Evolutionary conservation across 2,888 invertebrate genomes (phyloP).

Genomic region (Diogma glabrata): DNA sequence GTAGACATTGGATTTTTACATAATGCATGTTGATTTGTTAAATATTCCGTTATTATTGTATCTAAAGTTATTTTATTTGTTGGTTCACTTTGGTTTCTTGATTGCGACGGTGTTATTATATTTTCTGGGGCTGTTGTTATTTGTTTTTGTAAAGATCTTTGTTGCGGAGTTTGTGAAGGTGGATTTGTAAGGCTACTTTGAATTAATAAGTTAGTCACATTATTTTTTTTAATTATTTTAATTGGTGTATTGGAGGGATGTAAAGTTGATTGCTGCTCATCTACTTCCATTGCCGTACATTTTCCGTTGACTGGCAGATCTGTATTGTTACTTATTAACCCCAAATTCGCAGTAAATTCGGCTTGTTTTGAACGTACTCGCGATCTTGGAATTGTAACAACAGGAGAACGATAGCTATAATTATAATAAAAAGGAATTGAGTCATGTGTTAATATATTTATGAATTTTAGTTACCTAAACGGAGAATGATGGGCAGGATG

Average conservation of each 20-base stretch:
- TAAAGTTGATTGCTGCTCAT: not conserved
- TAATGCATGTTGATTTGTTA: slow-evolving; percentile 93
- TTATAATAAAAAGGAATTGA: too few relatives aligned
- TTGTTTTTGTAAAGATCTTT: slow-evolving; percentile 40
- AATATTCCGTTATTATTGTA: slow-evolving; percentile 90
- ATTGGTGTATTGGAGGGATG: slow-evolving; percentile 24
- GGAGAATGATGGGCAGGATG: slow-evolving; percentile 30
- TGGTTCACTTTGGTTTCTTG: slow-evolving; percentile 27
- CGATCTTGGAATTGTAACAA: slow-evolving; percentile 25
- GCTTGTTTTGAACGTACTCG: slow-evolving; percentile 24
- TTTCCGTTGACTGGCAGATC: slow-evolving; percentile 1
- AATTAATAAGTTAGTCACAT: slow-evolving; percentile 11
- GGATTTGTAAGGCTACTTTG: not conserved
- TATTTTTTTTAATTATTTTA: slow-evolving; percentile 26
- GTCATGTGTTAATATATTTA: too few relatives aligned
- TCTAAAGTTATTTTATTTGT: slow-evolving; percentile 57
- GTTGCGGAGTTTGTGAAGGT: slow-evolving; percentile 14
- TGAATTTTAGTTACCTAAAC: too few relatives aligned
- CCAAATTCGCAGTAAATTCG: not conserved
- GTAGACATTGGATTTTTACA: slow-evolving; percentile 97
- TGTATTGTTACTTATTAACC: not conserved
- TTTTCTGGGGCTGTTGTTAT: slow-evolving; percentile 41
- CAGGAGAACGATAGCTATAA: slow-evolving; percentile 25
- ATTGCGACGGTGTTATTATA: slow-evolving; percentile 19
- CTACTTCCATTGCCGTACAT: not conserved